phyloP scores from a whole-genome alignment of 2,888 invertebrate genomes.

The Noctua janthina region DNA sequence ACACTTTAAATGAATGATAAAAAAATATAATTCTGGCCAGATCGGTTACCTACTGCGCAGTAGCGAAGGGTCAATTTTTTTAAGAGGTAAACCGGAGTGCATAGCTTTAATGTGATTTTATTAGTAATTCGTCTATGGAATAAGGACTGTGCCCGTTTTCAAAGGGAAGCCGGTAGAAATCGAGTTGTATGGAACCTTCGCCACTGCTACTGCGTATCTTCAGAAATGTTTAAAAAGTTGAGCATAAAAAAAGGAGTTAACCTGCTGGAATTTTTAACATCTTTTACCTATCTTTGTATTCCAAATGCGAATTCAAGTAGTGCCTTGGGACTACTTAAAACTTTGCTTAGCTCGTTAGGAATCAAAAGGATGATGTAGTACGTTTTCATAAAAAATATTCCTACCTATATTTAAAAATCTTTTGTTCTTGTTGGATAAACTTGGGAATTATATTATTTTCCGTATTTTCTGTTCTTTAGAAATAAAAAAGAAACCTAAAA shows the following conservation, averaged over 20 bases:
- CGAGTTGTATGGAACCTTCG: no score
- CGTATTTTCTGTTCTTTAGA: constrained; percentile 16
- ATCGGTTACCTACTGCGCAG: neutral
- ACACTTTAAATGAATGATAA: neutral
- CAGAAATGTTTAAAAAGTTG: constrained; percentile 12
- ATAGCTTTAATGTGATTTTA: no score
- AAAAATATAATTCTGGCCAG: neutral
- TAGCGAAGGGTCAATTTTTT: no score
- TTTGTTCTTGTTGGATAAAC: constrained; percentile 10
- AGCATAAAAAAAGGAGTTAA: constrained; percentile 36
- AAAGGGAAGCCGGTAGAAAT: no score
- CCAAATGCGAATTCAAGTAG: constrained; percentile 57
- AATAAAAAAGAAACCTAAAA: constrained; percentile 16
- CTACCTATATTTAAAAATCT: constrained; percentile 13
- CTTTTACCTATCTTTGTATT: constrained; percentile 51
- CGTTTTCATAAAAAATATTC: constrained; percentile 15
- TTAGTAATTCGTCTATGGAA: no score
- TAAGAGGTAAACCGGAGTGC: no score
- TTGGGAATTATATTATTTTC: constrained; percentile 27
- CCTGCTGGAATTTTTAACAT: constrained; percentile 44
- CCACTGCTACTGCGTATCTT: neutral
- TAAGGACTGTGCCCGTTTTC: no score
- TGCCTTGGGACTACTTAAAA: constrained; percentile 55
- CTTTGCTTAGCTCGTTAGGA: constrained; percentile 57
- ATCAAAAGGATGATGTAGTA: constrained; percentile 54